These are phyloP conservation scores for Gnathonemus echidnorhynchus DNA, from an alignment of 2,113 vertebrate species.

Conservation along the genomic window DNA sequence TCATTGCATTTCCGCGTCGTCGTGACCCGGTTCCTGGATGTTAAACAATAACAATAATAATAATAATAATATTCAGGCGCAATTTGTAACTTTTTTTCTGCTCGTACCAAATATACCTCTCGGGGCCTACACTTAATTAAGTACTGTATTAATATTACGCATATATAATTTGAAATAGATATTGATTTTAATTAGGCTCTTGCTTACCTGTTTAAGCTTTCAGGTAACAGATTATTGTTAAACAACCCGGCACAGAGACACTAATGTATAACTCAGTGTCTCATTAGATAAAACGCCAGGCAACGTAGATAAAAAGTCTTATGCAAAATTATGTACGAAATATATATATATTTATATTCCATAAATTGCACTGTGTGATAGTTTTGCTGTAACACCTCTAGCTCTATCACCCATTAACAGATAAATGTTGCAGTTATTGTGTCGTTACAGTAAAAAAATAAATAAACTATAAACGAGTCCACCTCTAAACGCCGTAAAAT, in stretches of 20 bases:
- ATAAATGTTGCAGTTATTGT: neutral
- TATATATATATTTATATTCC: neutral
- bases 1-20: neutral
- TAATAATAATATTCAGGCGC: neutral
- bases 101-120: neutral
- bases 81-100: neutral
- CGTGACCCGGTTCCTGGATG: neutral
- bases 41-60: neutral
- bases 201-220: neutral
- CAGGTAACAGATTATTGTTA: neutral
- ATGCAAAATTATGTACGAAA: neutral
- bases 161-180: neutral
- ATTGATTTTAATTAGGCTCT: neutral
- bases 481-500: neutral
- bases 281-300: neutral
- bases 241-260: neutral
- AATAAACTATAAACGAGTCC: neutral
- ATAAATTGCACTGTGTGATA: neutral
- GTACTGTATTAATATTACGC: neutral
- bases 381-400: neutral
- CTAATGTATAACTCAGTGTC: neutral
- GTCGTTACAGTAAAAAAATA: neutral
- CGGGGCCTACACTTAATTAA: neutral
- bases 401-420: neutral
- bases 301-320: neutral